Evolutionary conservation across 1,140 invertebrate genomes (phyloP).

Genomic region (Drosophila sp.): DNA sequence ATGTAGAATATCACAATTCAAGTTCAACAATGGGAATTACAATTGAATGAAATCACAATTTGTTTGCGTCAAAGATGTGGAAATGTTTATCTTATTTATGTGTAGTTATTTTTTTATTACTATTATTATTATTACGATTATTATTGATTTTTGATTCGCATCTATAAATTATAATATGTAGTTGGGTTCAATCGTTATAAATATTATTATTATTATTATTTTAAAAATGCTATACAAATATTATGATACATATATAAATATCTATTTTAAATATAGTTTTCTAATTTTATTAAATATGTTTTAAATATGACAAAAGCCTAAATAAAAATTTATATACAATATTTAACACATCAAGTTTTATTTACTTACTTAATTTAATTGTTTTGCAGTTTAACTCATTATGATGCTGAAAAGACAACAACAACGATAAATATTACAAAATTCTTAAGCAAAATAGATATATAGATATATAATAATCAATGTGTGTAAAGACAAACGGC

Average conservation of each 20-base stretch:
- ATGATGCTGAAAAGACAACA: slow-evolving; percentile 18
- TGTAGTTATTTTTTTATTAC: slow-evolving; percentile 73
- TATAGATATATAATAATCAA: slow-evolving; percentile 1
- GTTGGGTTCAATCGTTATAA: slow-evolving; percentile 80
- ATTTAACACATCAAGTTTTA: slow-evolving; percentile 43
- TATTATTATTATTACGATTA: slow-evolving; percentile 21
- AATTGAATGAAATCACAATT: slow-evolving; percentile 38
- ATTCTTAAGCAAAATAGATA: slow-evolving; percentile 37
- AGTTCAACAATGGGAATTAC: slow-evolving; percentile 1
- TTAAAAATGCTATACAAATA: slow-evolving; percentile 72
- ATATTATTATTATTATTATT: slow-evolving; percentile 58
- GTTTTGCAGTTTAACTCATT: slow-evolving; percentile 11
- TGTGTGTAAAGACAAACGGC: slow-evolving; percentile 45
- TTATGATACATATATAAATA: slow-evolving; percentile 49
- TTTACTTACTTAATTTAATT: slow-evolving; percentile 2
- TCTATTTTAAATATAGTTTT: slow-evolving; percentile 63
- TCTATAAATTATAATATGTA: slow-evolving; percentile 54
- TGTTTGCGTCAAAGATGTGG: slow-evolving; percentile 23
- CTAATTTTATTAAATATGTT: slow-evolving; percentile 81
- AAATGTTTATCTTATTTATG: slow-evolving; percentile 59
- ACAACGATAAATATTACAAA: slow-evolving; percentile 56
- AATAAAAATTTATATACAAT: slow-evolving; percentile 77
- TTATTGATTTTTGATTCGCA: slow-evolving; percentile 67
- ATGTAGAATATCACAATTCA: slow-evolving; percentile 40
- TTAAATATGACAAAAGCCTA: slow-evolving; percentile 68